Percentiles rank a stretch among this genome's conserved stretches.
These are phyloP conservation scores for Hormiphora californensis DNA, from an alignment of 37 sponge, comb jelly and placozoan species.

Conservation along the genomic window DNA sequence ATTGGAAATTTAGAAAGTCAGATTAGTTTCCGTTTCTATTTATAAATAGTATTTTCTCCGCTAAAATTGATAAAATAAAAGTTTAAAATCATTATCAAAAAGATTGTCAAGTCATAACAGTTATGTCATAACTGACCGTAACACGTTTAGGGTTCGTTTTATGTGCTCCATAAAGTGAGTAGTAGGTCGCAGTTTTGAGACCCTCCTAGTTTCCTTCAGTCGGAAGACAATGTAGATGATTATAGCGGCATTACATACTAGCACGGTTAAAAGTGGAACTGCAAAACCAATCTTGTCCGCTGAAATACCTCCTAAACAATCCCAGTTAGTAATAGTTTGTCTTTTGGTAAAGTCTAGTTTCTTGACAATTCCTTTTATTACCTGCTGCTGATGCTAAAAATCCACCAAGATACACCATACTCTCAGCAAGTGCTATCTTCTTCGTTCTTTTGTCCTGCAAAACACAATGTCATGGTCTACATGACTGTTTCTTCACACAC, in stretches of 20 bases:
- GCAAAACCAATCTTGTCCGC: conserved; percentile 41
- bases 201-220: conserved; percentile 11
- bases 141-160: conserved; percentile 8
- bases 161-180: conserved; percentile 12
- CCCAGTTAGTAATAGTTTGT: not conserved
- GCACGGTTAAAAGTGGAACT: conserved; percentile 31
- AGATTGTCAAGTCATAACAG: too few relatives aligned
- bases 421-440: conserved; percentile 28
- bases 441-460: conserved; percentile 7
- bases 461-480: too few relatives aligned
- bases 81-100: not conserved
- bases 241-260: conserved; percentile 7
- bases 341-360: not conserved
- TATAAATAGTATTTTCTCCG: not conserved
- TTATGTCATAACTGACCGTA: not conserved
- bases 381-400: conserved; percentile 25
- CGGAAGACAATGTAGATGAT: conserved; percentile 17
- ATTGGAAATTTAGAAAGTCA: not conserved
- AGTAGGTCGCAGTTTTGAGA: not conserved
- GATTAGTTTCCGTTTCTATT: not conserved
- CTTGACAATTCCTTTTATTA: not conserved
- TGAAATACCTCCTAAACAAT: conserved; percentile 12
- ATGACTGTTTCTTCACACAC: too few relatives aligned
- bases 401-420: conserved; percentile 35
- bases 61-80: not conserved